These are phyloP conservation scores for Fregetta grallaria DNA, from an alignment of 2,113 vertebrate species.

Conservation along the genomic window DNA sequence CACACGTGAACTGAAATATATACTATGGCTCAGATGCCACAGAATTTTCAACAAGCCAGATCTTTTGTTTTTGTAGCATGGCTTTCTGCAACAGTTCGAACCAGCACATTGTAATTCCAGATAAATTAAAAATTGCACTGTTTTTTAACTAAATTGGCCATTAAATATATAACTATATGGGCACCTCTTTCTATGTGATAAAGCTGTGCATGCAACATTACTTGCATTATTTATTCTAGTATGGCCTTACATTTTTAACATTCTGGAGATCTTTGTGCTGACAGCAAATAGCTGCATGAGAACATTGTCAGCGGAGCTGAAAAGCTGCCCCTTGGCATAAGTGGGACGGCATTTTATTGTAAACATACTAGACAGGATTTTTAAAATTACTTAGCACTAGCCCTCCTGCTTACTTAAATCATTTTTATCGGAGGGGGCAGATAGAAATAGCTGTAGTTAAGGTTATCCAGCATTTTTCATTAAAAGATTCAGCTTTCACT, in stretches of 20 bases:
- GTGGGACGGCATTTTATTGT: background rate
- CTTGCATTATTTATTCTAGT: background rate
- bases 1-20: background rate
- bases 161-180: background rate
- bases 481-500: background rate
- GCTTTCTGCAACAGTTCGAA: background rate
- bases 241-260: background rate
- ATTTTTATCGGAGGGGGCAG: background rate
- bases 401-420: background rate
- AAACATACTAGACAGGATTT: background rate
- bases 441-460: background rate
- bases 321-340: background rate
- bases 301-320: background rate
- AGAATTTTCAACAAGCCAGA: background rate
- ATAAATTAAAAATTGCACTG: background rate
- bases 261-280: background rate
- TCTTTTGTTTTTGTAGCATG: background rate
- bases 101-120: background rate
- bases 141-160: background rate
- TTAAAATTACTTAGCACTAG: background rate
- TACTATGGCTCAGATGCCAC: background rate
- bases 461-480: background rate
- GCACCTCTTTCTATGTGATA: background rate
- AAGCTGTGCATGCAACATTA: background rate
- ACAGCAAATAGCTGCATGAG: background rate